phyloP scores from a whole-genome alignment of 2,888 invertebrate species.

The Liopterus haemorrhoidalis region DNA sequence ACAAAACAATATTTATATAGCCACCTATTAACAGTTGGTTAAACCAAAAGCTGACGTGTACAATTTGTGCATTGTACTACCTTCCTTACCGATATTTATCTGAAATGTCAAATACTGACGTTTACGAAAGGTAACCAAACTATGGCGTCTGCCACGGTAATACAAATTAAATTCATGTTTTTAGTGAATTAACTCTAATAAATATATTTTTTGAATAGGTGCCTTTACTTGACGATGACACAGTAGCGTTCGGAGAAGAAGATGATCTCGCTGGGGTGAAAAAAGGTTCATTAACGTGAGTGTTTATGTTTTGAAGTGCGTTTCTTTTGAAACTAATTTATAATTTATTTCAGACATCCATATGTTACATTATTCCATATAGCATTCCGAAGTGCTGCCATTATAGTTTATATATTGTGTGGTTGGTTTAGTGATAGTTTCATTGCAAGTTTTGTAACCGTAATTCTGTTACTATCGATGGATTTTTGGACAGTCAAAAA shows the following conservation, averaged over 20 bases:
- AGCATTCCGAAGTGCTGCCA: constrained; percentile 75
- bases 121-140: constrained; percentile 15
- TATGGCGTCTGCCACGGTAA: constrained; percentile 32
- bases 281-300: constrained; percentile 36
- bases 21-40: no score
- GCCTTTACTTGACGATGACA: constrained; percentile 80
- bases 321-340: no score
- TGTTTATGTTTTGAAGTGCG: constrained; percentile 16
- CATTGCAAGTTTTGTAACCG: constrained; percentile 90
- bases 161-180: constrained; percentile 6
- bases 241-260: constrained; percentile 81
- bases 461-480: constrained; percentile 85
- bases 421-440: constrained; percentile 87
- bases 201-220: constrained; percentile 67
- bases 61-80: neutral
- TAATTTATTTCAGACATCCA: constrained; percentile 67
- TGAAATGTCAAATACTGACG: constrained; percentile 19
- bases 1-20: no score
- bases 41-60: no score
- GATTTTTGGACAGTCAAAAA: constrained; percentile 99
- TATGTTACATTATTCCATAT: constrained; percentile 89
- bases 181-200: constrained; percentile 33
- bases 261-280: constrained; percentile 52
- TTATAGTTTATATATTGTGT: constrained; percentile 85
- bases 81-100: constrained; percentile 2